These are phyloP conservation scores for Sorex maritimensis DNA, from an alignment of 2,797 vertebrate genomes.

Conservation along the genomic window DNA sequence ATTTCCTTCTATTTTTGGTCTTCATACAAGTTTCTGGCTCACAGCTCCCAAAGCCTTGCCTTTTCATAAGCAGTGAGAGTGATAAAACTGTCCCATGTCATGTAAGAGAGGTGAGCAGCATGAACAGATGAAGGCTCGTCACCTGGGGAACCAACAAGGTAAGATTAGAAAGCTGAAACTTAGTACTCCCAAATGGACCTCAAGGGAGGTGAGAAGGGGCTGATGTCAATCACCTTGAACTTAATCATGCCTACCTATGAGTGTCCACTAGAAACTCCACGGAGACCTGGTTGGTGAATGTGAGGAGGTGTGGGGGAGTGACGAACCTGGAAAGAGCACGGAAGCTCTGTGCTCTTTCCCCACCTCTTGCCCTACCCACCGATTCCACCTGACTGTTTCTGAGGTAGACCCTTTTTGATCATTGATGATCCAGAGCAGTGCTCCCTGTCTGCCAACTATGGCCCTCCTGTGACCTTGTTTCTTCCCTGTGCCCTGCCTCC, in stretches of 20 bases:
- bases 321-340: background rate
- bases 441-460: no score
- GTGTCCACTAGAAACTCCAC: background rate
- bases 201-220: background rate
- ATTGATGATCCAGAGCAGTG: background rate
- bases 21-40: background rate
- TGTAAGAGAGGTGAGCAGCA: background rate
- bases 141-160: background rate
- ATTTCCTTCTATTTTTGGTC: background rate
- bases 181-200: background rate
- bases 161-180: background rate
- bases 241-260: background rate
- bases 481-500: no score
- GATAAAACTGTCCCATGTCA: background rate
- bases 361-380: background rate
- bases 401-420: background rate
- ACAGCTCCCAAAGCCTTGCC: background rate
- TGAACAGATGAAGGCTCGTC: background rate
- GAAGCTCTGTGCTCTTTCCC: background rate
- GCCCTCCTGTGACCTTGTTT: no score
- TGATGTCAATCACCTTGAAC: background rate
- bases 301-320: background rate
- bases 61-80: background rate
- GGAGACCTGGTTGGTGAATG: background rate
- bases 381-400: background rate